Evolutionary conservation across 2,113 vertebrate species (phyloP).

Genomic region (Fukomys damarensis): DNA sequence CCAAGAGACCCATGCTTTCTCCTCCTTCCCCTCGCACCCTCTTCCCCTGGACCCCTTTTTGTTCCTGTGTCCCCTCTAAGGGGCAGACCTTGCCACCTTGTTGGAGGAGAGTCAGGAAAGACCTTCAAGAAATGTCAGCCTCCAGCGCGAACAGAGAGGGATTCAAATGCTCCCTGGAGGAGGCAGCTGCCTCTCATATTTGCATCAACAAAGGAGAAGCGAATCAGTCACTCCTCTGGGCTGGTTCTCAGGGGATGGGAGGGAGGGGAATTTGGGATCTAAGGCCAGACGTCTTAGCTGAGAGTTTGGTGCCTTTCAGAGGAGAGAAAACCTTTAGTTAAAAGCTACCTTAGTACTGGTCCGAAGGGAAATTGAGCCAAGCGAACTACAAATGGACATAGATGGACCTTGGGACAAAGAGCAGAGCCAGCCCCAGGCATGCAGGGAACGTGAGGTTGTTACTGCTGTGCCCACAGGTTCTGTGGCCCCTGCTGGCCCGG

Average conservation of each 20-base stretch:
- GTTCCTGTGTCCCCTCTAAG: background rate
- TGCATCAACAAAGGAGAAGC: conserved; percentile 24
- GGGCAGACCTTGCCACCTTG: background rate
- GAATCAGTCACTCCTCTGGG: conserved; percentile 12
- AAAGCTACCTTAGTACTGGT: conserved; percentile 24
- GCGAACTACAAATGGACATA: conserved; percentile 61
- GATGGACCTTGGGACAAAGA: conserved; percentile 58
- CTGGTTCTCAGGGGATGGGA: background rate
- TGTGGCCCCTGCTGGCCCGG: background rate
- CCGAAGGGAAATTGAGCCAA: conserved; percentile 36
- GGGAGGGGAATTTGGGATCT: background rate
- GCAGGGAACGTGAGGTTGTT: background rate
- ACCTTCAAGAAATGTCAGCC: background rate
- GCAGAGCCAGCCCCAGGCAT: background rate
- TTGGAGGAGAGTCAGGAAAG: conserved; percentile 1
- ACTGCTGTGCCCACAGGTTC: background rate
- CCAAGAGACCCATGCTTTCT: background rate
- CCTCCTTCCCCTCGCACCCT: background rate
- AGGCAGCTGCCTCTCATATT: background rate
- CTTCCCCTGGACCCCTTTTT: background rate
- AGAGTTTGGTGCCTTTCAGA: background rate
- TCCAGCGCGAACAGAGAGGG: background rate
- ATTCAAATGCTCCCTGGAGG: background rate
- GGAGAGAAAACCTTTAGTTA: conserved; percentile 38
- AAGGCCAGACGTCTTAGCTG: background rate